Base-by-base conservation (phyloP, 53 echinoderm and acorn worm genomes). In the Paelopatides confundens region DNA sequence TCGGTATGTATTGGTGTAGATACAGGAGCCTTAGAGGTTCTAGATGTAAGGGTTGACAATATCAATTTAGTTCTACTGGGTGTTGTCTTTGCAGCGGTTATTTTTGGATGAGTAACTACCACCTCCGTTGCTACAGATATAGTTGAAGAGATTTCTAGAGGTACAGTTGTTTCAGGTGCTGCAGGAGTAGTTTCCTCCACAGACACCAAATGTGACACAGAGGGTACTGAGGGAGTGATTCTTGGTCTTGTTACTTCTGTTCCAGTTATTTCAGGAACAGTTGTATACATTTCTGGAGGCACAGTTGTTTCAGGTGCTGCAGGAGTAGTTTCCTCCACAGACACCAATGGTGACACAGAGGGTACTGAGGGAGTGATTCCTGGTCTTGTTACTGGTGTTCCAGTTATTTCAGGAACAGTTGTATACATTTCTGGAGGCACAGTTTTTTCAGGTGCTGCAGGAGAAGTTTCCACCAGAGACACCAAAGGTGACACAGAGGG, bases 241-340 rank as follows among this genome's bases (percentile, higher is more conserved):
- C 2, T 69, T 15, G 37, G 35, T 4, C 14, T 34, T 26, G 69
- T 50, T 27, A 26, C 62, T n/a, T 33, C 32, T 5, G 87, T 67
- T 65, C 65, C 69, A 69, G 69, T 50, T 27, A 35, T 63, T n/a
- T 33, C 32, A 14, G 87, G 51, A 53, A 78, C 81, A 2, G 76
- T 43, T 17, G 65, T 15, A 30, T 31, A 6, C 5, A 50, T 47
- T 32, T 8, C 35, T 18, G 35, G 9, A 14, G 69, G 69, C 5
- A 0, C 2, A 33, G 68, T 32, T 52, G 52, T 21, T 14, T 52
- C 15, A 9, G 52, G 14, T 14, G 21, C 15, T 52, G 2, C 21
- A 17, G 52, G 52, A 52, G 52, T 9, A 5, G 21, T 52, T 52
- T 52, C 52, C 15, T 52, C 52, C 4, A 52, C 14, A 15, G n/a